phyloP scores from a whole-genome alignment of 2,888 invertebrate species.

The Athetis lepigone region DNA sequence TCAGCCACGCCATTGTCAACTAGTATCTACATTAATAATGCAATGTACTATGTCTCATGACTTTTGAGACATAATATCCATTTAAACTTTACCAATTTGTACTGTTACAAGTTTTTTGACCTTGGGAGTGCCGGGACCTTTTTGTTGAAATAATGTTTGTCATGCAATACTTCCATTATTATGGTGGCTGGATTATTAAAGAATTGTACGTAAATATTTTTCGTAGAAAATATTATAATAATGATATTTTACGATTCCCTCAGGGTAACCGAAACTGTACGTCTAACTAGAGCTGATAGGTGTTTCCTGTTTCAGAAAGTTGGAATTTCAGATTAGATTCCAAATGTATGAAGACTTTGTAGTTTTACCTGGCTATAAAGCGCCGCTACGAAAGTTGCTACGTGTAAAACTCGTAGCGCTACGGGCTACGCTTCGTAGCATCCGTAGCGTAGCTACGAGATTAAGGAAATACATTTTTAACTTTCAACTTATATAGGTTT shows the following conservation, averaged over 20 bases:
- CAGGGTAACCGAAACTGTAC: too few species aligned
- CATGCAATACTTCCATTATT: constrained; percentile 44
- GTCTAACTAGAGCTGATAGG: constrained; percentile 4
- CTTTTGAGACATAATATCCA: constrained; percentile 28
- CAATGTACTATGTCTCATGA: constrained; percentile 20
- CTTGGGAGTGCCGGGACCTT: constrained; percentile 15
- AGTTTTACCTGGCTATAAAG: constrained; percentile 37
- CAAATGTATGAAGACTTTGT: constrained; percentile 20
- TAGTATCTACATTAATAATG: constrained; percentile 48
- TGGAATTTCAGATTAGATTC: constrained; percentile 30
- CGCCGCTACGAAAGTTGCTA: constrained; percentile 33
- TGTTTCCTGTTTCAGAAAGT: constrained; percentile 14
- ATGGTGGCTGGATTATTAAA: constrained; percentile 4
- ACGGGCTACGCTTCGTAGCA: constrained; percentile 51
- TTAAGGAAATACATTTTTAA: constrained; percentile 4
- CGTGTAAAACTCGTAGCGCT: constrained; percentile 42
- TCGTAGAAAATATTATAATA: background rate
- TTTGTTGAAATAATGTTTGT: constrained; percentile 31
- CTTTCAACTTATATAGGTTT: constrained; percentile 1
- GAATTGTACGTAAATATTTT: background rate
- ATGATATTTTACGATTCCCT: too few species aligned
- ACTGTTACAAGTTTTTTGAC: constrained; percentile 27
- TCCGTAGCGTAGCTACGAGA: constrained; percentile 34
- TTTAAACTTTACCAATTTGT: constrained; percentile 55
- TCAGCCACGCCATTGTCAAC: constrained; percentile 31